A percentile compares a stretch with the other conserved stretches of the same genome.
Evolutionary conservation across 2,888 invertebrate genomes (phyloP).

Genomic region (Tipula lateralis): DNA sequence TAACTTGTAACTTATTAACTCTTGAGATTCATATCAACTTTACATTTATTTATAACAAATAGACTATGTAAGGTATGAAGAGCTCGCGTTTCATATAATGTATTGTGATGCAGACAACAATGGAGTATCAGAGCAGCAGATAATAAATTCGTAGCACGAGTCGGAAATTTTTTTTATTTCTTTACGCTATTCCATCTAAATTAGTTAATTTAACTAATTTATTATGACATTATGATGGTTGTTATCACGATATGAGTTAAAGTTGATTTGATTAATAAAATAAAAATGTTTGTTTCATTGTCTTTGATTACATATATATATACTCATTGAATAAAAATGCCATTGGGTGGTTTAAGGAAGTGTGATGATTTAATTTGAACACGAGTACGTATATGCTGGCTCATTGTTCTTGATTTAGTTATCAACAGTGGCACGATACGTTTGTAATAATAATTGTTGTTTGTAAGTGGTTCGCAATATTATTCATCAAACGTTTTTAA

Average conservation of each 20-base stretch:
- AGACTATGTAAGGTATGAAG: neutral
- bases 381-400: no score
- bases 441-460: no score
- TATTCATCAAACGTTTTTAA: no score
- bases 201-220: neutral
- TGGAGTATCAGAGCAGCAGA: neutral
- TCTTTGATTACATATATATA: no score
- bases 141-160: constrained; percentile 6
- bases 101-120: neutral
- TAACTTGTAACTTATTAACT: neutral
- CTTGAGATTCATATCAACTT: neutral
- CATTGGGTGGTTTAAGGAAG: neutral
- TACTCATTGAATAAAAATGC: neutral
- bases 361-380: neutral
- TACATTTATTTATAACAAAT: neutral
- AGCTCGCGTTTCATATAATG: neutral
- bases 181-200: neutral
- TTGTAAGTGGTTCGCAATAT: no score
- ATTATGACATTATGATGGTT: neutral
- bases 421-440: no score
- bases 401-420: no score
- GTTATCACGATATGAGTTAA: neutral
- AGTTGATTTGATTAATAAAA: neutral
- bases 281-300: neutral
- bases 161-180: neutral